A percentile compares a stretch with the other conserved stretches of the same genome.
These are phyloP conservation scores for Tenualosa ilisha DNA, from an alignment of 2,797 vertebrate genomes.

Conservation along the genomic window DNA sequence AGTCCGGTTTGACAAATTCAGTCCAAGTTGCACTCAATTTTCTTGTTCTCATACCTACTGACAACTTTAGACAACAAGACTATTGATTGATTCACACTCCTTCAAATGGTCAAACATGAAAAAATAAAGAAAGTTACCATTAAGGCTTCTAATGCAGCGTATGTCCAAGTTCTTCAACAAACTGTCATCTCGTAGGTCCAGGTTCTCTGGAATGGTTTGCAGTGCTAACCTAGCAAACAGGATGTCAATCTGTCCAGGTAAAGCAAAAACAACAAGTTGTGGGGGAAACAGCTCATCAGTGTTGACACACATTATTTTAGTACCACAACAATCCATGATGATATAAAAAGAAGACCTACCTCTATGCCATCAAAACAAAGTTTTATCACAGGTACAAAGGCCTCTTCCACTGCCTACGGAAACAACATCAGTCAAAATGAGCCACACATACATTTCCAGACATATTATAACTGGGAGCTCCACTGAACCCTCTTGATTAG, in stretches of 20 bases:
- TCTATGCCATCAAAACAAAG: constrained; percentile 87
- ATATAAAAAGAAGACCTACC: constrained; percentile 65
- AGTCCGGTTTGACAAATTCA: no score
- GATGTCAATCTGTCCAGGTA: constrained; percentile 83
- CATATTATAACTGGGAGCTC: not conserved
- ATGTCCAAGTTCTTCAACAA: constrained; percentile 84
- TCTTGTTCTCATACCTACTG: no score
- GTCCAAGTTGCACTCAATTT: no score
- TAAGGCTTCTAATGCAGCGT: constrained; percentile 87
- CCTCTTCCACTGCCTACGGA: constrained; percentile 83
- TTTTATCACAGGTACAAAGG: constrained; percentile 90
- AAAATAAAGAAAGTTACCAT: constrained; percentile 66
- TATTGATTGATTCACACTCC: no score
- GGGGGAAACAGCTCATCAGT: not conserved
- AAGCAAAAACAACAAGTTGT: constrained; percentile 12
- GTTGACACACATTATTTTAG: not conserved
- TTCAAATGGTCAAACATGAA: no score
- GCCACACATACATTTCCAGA: not conserved
- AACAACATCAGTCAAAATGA: constrained; percentile 1
- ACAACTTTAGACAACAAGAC: not conserved
- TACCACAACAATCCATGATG: not conserved
- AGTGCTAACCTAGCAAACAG: constrained; percentile 84
- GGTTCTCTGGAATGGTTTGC: constrained; percentile 84
- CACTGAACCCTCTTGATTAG: not conserved
- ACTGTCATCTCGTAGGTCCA: constrained; percentile 84